These are phyloP conservation scores for Leptothorax acervorum DNA, from an alignment of 2,888 invertebrate species.

Conservation along the genomic window DNA sequence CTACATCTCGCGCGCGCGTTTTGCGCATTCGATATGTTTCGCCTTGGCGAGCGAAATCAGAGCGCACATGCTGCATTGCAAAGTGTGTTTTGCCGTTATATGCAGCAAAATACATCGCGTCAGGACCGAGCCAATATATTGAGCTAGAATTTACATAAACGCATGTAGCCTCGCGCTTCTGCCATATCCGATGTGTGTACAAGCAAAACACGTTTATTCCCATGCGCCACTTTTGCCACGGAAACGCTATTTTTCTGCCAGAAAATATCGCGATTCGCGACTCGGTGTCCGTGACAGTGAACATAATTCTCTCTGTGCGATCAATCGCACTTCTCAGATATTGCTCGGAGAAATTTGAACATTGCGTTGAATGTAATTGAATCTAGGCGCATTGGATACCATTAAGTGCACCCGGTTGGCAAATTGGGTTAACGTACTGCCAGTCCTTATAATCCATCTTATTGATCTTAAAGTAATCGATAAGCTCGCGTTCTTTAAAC, in stretches of 20 bases:
- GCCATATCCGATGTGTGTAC: background rate
- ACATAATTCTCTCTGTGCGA: background rate
- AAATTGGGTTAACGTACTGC: conserved; percentile 58
- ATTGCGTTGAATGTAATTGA: background rate
- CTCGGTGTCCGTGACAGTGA: conserved; percentile 1
- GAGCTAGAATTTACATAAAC: conserved; percentile 43
- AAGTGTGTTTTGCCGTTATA: conserved; percentile 17
- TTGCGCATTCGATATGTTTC: background rate
- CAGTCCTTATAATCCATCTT: conserved; percentile 55
- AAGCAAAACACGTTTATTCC: conserved; percentile 23
- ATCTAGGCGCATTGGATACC: background rate
- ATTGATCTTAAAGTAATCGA: conserved; percentile 54
- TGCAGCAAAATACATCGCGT: conserved; percentile 10
- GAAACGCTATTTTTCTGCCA: conserved; percentile 24
- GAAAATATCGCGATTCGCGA: background rate
- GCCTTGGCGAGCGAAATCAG: background rate
- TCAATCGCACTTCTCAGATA: background rate
- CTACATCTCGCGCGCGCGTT: too few species aligned
- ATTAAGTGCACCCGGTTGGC: background rate
- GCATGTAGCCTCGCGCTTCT: background rate
- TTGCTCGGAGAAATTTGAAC: conserved; percentile 3
- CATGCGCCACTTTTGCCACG: background rate
- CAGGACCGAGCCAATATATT: conserved; percentile 24
- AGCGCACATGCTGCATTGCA: conserved; percentile 13
- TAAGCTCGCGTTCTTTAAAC: conserved; percentile 40